Conservation (phyloP, 2,113 vertebrate genomes). For the Antidorcas marsupialis region DNA sequence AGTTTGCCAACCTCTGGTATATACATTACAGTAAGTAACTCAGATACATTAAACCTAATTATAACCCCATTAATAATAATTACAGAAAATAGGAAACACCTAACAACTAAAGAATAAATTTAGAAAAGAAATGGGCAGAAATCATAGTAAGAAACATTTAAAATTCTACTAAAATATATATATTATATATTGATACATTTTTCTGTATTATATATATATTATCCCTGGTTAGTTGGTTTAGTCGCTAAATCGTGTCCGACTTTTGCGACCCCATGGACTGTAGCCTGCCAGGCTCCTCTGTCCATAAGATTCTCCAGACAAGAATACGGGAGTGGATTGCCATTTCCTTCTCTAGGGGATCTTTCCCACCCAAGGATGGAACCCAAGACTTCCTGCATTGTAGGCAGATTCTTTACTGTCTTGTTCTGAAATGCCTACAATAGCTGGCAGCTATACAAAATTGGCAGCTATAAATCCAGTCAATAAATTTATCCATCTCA, state of each 20-base stretch:
- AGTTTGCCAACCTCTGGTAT: not conserved
- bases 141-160: not conserved
- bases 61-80: not conserved
- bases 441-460: not conserved
- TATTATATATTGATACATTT: not conserved
- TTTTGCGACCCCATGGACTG: not conserved
- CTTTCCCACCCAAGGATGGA: not conserved
- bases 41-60: not conserved
- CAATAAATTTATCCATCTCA: not conserved
- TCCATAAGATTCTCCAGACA: not conserved
- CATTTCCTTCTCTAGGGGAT: not conserved
- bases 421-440: not conserved
- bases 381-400: not conserved
- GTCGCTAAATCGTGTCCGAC: fast-evolving
- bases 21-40: not conserved
- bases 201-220: not conserved
- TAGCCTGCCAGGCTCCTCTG: not conserved
- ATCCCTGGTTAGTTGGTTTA: not conserved
- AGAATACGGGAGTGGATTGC: not conserved
- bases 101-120: not conserved
- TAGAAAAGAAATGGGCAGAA: not conserved
- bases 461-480: not conserved
- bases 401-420: not conserved
- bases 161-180: not conserved
- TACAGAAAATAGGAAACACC: not conserved